phyloP scores from a whole-genome alignment of 2,113 vertebrate species.

The Psephotus haematonotus region DNA sequence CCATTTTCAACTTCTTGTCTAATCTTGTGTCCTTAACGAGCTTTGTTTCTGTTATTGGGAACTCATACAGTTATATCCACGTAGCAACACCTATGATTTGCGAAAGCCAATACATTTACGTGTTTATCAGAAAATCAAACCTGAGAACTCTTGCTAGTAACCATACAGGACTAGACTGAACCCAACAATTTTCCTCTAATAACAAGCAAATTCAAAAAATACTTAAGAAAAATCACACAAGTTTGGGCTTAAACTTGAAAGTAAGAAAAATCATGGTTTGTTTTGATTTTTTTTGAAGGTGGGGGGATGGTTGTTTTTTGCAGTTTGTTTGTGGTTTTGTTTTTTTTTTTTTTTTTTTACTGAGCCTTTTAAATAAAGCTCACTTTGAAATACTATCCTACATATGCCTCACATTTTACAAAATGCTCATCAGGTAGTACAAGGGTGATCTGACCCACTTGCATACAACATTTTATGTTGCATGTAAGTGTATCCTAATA shows the following conservation, averaged over 20 bases:
- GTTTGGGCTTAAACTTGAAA: too few relatives aligned
- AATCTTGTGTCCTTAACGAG: too few relatives aligned
- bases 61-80: too few relatives aligned
- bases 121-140: neutral
- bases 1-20: too few relatives aligned
- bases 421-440: neutral
- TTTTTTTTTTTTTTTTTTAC: too few relatives aligned
- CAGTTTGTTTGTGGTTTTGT: too few relatives aligned
- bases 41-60: too few relatives aligned
- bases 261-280: neutral
- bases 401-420: neutral
- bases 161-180: neutral
- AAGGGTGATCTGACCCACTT: neutral
- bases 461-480: too few relatives aligned
- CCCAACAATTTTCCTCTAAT: neutral
- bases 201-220: neutral
- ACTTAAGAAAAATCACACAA: neutral
- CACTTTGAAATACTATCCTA: neutral
- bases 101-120: too few relatives aligned
- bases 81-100: too few relatives aligned
- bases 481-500: too few relatives aligned
- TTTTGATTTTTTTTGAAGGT: neutral
- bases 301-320: too few relatives aligned
- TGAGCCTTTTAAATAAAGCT: neutral
- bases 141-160: accelerated